Base-by-base conservation (phyloP, 2,888 invertebrate species). In the Falcaria lacertinaria region DNA sequence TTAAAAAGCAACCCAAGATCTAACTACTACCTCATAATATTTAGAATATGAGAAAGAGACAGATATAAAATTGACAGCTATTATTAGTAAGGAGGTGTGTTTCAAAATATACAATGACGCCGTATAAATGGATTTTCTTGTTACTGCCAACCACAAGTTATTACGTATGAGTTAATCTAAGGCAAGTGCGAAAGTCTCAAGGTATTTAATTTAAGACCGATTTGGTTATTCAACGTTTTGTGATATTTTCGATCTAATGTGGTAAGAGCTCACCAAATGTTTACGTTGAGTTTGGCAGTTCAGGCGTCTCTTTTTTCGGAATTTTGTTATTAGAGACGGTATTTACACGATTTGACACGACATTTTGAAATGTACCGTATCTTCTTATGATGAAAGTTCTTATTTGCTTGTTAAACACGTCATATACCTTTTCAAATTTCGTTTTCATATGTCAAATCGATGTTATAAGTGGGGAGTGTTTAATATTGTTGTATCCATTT, bases 381-480 rank as follows among this genome's bases (percentile, higher is more conserved):
- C 33, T 11, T n/a, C 15, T 33, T 33, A 33, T 33, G 19, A 17
- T 39, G 5, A 13, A 32, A 34, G 15, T 17, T 40, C 14, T 15
- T n/a, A 28, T 7, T 41, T 46, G 41, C 28, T 34, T 34, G 36
- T 41, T 34, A 37, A 41, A 34, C 15, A 19, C 17, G 13, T 36
- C 4, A 11, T 19, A 1, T 15, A 5, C 11, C 15, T 15, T 7
- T 4, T 15, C 36, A 39, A 39, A 28, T 11, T 11, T 11, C 11
- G 19, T 28, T 36, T 36, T 35, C 16, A 16, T 51, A 45, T 51
- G 43, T 50, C 53, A 53, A 51, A 53, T 57, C 50, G 35, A 32
- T 47, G 45, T 33, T 40, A 55, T 54, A 45, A 47, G 34, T 49
- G 49, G 54, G 60, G 59, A 65, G 53, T 64, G 64, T 68, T 64